Evolutionary conservation across 2,888 invertebrate species (phyloP), one percentile per base, ranked within the genome.

Genomic region (Priocnemis perturbator): DNA sequence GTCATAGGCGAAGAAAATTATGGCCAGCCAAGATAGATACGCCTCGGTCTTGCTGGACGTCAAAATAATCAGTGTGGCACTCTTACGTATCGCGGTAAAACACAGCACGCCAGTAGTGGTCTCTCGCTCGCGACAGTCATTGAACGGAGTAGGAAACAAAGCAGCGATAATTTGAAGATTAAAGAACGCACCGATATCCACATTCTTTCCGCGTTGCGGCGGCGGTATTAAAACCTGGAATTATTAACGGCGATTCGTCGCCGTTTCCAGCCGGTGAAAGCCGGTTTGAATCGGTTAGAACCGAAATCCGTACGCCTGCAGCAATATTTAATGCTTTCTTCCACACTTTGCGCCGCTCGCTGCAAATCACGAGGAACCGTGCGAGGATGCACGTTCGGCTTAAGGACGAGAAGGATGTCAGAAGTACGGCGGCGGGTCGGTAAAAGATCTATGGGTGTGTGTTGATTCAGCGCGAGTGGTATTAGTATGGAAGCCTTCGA

Each of bases 251-350:
- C 56, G 14, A 30, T 56, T 56, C 56, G 19, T 30, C 3, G 30
- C 3, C 37, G 26, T 56, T 56, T n/a, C 17, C 26, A 56, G 20
- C 60, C 60, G 62, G 75, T 73, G 68, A 75, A 73, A 75, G 75
- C 75, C 68, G 71, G 73, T 75, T 75, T 61, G 26, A 66, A 75
- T 75, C 59, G 73, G 71, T 71, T 73, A 57, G 63, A 61, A 67
- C 66, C 68, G 69, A 69, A 60, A 57, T 59, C 47, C 62, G 9
- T 70, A 37, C 20, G 59, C 23, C 62, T 53, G 55, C 47, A 26
- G 61, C 53, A 48, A 63, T n/a, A n/a, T 53, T 62, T 30, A 62
- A 23, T 53, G 37, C 21, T 67, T 62, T 17, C 23, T 23, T 44
- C 21, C 23, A 19, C 37, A n/a, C n/a, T n/a, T 15, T 7, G 26